Conservation (phyloP, 2,888 invertebrate species). For the Acleris laterana region DNA sequence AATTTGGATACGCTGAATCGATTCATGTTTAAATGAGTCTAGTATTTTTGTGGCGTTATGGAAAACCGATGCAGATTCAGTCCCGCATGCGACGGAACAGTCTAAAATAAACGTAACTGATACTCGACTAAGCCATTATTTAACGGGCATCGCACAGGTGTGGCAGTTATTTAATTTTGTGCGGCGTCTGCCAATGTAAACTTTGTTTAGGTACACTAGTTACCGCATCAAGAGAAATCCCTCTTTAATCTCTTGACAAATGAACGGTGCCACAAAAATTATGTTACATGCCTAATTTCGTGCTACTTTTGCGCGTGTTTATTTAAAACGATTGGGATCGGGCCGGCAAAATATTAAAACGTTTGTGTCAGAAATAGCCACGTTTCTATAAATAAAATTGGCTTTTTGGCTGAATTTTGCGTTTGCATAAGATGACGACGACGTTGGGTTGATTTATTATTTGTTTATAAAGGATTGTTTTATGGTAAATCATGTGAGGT, state of each 20-base stretch:
- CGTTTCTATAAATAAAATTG: constrained; percentile 22
- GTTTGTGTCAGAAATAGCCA: constrained; percentile 27
- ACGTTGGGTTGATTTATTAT: constrained; percentile 10
- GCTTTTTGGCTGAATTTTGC: constrained; percentile 27
- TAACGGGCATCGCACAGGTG: constrained; percentile 21
- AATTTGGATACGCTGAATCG: constrained; percentile 9
- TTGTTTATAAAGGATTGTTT: constrained; percentile 5
- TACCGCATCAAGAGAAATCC: constrained; percentile 44
- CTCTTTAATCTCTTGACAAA: constrained; percentile 48
- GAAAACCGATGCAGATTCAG: constrained; percentile 18
- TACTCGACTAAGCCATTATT: constrained; percentile 14
- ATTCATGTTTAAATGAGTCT: constrained; percentile 15
- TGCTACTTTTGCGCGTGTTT: constrained; percentile 26
- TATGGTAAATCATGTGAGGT: not conserved
- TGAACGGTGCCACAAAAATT: constrained; percentile 35
- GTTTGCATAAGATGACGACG: constrained; percentile 5
- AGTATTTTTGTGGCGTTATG: constrained; percentile 19
- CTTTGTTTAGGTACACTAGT: constrained; percentile 41
- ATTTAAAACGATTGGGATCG: constrained; percentile 29
- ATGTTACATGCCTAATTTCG: constrained; percentile 26
- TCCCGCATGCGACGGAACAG: constrained; percentile 1
- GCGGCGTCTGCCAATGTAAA: constrained; percentile 50
- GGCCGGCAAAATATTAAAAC: constrained; percentile 27
- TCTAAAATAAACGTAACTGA: constrained; percentile 39
- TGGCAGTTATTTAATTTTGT: constrained; percentile 44